A percentile compares a stretch with the other conserved stretches of the same genome.
These are phyloP conservation scores for Sinohyriopsis cumingii DNA, from an alignment of 2,888 invertebrate genomes.

Conservation along the genomic window DNA sequence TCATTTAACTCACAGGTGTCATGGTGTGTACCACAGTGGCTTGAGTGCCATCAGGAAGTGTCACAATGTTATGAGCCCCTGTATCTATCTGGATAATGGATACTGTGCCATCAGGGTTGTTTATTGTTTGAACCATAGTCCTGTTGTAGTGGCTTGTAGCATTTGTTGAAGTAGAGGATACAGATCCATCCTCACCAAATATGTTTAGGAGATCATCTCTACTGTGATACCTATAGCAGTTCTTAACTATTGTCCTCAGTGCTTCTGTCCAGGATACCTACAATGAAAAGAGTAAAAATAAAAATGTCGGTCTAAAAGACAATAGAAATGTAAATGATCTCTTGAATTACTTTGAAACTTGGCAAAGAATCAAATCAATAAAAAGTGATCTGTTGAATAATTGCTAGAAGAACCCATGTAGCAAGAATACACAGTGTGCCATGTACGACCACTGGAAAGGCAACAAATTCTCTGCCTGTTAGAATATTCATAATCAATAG, in stretches of 20 bases:
- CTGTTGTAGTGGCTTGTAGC: conserved; percentile 75
- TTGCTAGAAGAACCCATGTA: too few species aligned
- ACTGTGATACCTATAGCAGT: conserved; percentile 98
- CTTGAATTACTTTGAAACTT: not conserved
- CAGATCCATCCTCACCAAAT: conserved; percentile 21
- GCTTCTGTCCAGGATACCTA: conserved; percentile 99
- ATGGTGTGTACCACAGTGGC: conserved; percentile 86
- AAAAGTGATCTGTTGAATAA: too few species aligned
- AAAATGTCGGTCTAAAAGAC: not conserved
- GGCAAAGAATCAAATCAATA: too few species aligned
- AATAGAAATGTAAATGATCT: not conserved
- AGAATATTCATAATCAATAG: too few species aligned
- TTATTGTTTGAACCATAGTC: conserved; percentile 93
- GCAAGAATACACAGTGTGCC: too few species aligned
- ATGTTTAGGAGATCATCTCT: conserved; percentile 87
- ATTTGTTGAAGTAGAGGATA: not conserved
- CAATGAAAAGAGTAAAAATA: conserved; percentile 41
- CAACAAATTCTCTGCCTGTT: too few species aligned
- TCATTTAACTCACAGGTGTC: conserved; percentile 35
- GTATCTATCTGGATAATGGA: conserved; percentile 87
- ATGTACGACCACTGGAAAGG: too few species aligned
- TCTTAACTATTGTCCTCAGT: conserved; percentile 93
- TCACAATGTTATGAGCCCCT: conserved; percentile 70
- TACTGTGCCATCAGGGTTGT: conserved; percentile 95
- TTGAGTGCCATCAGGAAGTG: conserved; percentile 94